phyloP scores from a whole-genome alignment of 1,140 invertebrate genomes.

The Drosophila miranda region DNA sequence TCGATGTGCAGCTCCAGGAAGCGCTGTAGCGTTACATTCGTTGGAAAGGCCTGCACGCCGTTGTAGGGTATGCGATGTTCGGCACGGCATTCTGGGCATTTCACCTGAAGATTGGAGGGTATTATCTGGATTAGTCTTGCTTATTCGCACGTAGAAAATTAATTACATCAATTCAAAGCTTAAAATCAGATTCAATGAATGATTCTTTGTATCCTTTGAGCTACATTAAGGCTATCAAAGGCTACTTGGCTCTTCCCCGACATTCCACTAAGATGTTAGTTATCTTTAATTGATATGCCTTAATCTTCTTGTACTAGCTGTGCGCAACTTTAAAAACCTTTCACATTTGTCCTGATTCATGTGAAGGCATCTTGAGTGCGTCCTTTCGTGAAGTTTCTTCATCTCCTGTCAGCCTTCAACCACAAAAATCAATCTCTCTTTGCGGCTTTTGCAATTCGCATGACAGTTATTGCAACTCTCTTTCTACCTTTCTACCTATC shows the following conservation, averaged over 20 bases:
- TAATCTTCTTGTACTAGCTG: constrained; percentile 4
- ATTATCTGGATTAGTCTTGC: constrained; percentile 7
- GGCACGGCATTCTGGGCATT: constrained; percentile 99
- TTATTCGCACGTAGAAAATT: too few relatives aligned
- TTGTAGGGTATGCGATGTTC: constrained; percentile 98
- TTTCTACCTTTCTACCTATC: constrained; percentile 15
- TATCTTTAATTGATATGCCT: neutral
- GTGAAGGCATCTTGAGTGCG: constrained; percentile 57
- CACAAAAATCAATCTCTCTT: constrained; percentile 21
- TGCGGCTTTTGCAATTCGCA: constrained; percentile 26
- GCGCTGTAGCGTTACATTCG: constrained; percentile 96
- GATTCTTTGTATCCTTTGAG: too few relatives aligned
- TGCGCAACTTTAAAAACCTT: constrained; percentile 60
- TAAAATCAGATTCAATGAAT: too few relatives aligned
- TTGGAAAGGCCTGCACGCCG: constrained; percentile 97
- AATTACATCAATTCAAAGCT: too few relatives aligned
- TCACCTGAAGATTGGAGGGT: constrained; percentile 86
- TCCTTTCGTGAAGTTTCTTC: constrained; percentile 12
- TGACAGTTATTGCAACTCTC: constrained; percentile 62
- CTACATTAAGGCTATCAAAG: too few relatives aligned
- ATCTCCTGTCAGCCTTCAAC: constrained; percentile 51
- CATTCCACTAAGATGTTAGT: too few relatives aligned
- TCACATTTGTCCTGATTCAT: constrained; percentile 29
- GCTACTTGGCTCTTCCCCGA: neutral
- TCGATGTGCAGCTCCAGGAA: constrained; percentile 97